Evolutionary conservation across 92 coral and sea anemone genomes (phyloP).

Genomic region (Heliopora coerulea): DNA sequence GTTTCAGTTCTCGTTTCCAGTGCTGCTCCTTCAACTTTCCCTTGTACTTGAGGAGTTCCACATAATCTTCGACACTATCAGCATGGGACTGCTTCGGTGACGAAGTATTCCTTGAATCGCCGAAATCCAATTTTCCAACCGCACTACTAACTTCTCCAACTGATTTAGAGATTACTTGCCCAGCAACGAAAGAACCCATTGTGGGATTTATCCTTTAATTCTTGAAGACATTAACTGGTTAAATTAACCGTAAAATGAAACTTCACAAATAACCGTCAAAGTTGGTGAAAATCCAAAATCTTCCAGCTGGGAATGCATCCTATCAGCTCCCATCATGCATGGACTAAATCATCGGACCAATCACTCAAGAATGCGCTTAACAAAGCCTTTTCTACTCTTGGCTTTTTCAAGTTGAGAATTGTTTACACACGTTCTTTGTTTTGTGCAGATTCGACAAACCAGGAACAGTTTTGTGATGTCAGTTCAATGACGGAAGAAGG

Average conservation of each 20-base stretch:
- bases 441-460: too few species aligned
- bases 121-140: conserved; percentile 2
- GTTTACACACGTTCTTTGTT: too few species aligned
- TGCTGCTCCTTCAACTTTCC: conserved; percentile 13
- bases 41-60: conserved; percentile 16
- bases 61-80: neutral
- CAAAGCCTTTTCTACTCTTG: too few species aligned
- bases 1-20: conserved; percentile 11
- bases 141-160: conserved; percentile 5
- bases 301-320: too few species aligned
- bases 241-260: neutral
- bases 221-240: neutral
- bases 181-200: conserved; percentile 14
- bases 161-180: conserved; percentile 15
- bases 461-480: too few species aligned
- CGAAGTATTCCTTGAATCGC: neutral
- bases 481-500: too few species aligned
- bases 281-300: too few species aligned
- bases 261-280: neutral
- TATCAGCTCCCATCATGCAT: too few species aligned
- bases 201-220: conserved; percentile 24
- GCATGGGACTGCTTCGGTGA: neutral
- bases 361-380: too few species aligned
- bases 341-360: too few species aligned
- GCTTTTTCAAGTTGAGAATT: too few species aligned